Evolutionary conservation across 2,797 vertebrate species (phyloP).

Genomic region (Lacerta viridis): DNA sequence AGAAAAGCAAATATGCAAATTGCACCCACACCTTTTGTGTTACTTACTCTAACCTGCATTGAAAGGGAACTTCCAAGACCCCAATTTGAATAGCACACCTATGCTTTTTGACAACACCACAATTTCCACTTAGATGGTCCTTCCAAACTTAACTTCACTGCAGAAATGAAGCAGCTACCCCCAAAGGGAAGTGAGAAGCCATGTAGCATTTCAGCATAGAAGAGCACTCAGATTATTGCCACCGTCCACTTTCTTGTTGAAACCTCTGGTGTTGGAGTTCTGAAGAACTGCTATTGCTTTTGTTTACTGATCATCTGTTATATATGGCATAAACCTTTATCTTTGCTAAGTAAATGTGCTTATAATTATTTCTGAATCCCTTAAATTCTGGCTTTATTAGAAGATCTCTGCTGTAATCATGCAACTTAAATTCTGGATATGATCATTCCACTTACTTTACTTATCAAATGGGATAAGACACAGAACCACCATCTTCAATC

Average conservation of each 20-base stretch:
- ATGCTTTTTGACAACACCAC: background rate
- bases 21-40: no score
- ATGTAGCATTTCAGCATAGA: background rate
- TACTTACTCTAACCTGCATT: background rate
- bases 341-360: background rate
- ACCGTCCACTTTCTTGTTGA: background rate
- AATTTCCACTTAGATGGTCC: background rate
- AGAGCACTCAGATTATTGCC: background rate
- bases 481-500: constrained; percentile 75
- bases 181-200: background rate
- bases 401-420: background rate
- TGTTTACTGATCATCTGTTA: background rate
- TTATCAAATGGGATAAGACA: constrained; percentile 67
- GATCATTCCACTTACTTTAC: constrained; percentile 77
- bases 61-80: background rate
- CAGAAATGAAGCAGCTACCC: background rate
- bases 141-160: background rate
- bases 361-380: constrained; percentile 7
- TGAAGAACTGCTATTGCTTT: background rate
- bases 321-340: background rate
- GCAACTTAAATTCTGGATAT: background rate
- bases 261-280: background rate
- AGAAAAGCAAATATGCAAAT: background rate
- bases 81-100: background rate
- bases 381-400: background rate